Evolutionary conservation across 2,113 vertebrate species (phyloP), one percentile per base, ranked within the genome.

Genomic region (Setophaga kirtlandii): DNA sequence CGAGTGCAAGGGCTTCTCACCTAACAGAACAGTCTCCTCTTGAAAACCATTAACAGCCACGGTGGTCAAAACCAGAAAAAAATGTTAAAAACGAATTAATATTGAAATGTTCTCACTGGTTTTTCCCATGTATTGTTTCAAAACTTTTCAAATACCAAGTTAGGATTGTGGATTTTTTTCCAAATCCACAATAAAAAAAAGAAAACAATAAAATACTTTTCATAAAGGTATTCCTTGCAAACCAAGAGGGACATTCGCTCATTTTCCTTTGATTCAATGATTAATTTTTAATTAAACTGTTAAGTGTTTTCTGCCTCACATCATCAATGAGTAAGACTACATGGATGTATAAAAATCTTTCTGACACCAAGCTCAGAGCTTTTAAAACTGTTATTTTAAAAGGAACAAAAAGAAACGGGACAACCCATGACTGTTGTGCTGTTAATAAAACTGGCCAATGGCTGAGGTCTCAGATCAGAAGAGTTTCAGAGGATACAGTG

Each of bases 391-490:
- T 22, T 67, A 8, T 25, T 53, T 55, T 65, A 53, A 70, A 60
- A 42, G 5, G 3, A 5, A 53, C 22, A 18, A 39, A 12, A 18
- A 7, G 2, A 14, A n/a, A 30, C 2, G 4, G 8, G 7, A 10
- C 76, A 84, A 28, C 35, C 6, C 12, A 31, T 12, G 0, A 60
- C 5, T 60, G 82, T 7, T 52, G 5, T 67, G 41, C 37, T 76
- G 10, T 47, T 37, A 68, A 39, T 33, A 70, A 41, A 76, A 33
- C 10, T 42, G 27, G 35, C 11, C 5, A 27, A 23, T 42, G 33
- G 21, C 20, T 73, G 58, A 46, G 18, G 10, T 20, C 58, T 65
- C 46, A 49, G 53, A n/a, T n/a, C 55, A 67, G n/a, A 22, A 30
- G 39, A 58, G 15, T 2, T 53, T 41, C 65, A 83, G 77, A 41